phyloP scores from a whole-genome alignment of 2,113 vertebrate species.

The Pipa parva region DNA sequence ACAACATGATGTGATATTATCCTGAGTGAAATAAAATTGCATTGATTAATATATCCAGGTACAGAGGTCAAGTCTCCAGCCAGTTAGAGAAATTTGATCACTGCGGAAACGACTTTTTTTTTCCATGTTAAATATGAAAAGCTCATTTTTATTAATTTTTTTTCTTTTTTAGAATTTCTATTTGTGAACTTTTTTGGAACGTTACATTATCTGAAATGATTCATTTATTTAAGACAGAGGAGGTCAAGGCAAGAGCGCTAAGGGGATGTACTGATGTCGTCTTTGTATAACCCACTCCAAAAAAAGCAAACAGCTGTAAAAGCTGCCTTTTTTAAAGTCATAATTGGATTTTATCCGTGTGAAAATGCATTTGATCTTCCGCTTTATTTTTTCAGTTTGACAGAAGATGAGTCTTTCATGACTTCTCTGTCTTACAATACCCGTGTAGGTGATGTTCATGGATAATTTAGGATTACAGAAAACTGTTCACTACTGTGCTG shows the following conservation, averaged over 20 bases:
- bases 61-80: not conserved
- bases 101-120: not conserved
- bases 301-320: constrained; percentile 28
- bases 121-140: not conserved
- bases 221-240: constrained; percentile 27
- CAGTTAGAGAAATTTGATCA: not conserved
- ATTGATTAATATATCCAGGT: not conserved
- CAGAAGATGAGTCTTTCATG: constrained; percentile 22
- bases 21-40: not conserved
- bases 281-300: constrained; percentile 39
- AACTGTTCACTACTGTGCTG: not conserved
- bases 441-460: constrained; percentile 7
- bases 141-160: too few species aligned
- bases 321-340: constrained; percentile 27
- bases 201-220: not conserved
- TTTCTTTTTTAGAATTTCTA: not conserved
- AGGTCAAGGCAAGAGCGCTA: constrained; percentile 11
- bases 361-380: constrained; percentile 4
- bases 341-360: constrained; percentile 41
- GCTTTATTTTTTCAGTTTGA: constrained; percentile 23
- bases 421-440: constrained; percentile 8
- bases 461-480: constrained; percentile 1
- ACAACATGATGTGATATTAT: too few species aligned
- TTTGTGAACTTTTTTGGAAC: not conserved
- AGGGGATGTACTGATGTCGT: constrained; percentile 23